These are phyloP conservation scores for Stenurella melanura DNA, from an alignment of 2,888 invertebrate species.

Conservation along the genomic window DNA sequence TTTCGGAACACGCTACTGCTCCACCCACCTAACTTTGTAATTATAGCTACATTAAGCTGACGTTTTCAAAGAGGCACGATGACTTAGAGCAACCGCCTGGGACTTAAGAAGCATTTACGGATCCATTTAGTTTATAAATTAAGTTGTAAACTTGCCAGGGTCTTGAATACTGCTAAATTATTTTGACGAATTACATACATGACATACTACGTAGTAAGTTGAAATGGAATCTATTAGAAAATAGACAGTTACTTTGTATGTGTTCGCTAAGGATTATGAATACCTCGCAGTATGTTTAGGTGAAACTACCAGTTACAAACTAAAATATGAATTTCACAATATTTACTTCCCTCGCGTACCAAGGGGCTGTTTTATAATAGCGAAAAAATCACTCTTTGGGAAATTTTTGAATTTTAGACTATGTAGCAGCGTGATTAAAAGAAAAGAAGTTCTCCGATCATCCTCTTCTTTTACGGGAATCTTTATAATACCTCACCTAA, in stretches of 20 bases:
- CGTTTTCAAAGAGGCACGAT: conserved; percentile 50
- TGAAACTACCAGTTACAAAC: too few species aligned
- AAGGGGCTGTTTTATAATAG: too few species aligned
- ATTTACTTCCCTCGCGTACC: too few species aligned
- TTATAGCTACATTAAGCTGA: conserved; percentile 51
- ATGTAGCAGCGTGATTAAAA: too few species aligned
- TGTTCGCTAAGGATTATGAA: not conserved
- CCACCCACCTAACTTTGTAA: conserved; percentile 51
- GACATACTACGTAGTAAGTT: not conserved
- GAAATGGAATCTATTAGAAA: not conserved
- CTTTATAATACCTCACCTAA: too few species aligned
- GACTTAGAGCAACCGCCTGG: conserved; percentile 49
- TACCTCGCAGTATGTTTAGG: too few species aligned
- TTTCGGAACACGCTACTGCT: conserved; percentile 11
- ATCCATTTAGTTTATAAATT: conserved; percentile 50
- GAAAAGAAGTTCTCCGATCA: too few species aligned
- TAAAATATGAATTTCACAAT: too few species aligned
- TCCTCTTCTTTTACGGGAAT: too few species aligned
- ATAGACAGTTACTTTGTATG: not conserved
- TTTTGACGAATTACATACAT: conserved; percentile 8
- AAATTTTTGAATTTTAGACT: too few species aligned
- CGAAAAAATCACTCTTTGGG: too few species aligned
- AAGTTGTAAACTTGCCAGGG: conserved; percentile 38
- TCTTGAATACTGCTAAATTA: conserved; percentile 20
- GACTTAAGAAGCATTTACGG: conserved; percentile 45